Base-by-base conservation (phyloP, 2,113 vertebrate species). In the Poeciliopsis turrubarensis region DNA sequence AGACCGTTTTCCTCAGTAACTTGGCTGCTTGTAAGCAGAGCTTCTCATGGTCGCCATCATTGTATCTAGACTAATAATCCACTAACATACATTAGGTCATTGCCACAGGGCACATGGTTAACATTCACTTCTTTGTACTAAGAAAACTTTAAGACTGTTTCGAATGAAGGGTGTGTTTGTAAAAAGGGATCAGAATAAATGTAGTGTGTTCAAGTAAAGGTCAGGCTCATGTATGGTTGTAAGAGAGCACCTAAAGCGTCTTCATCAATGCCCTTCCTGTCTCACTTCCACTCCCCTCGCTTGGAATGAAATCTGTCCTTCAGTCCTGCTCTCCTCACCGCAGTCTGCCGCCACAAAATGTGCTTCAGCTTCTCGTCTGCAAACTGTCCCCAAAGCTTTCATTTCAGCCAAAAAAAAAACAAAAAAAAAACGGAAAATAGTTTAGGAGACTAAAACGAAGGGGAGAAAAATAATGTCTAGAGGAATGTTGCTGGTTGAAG, bases 201-300 rank as follows among this genome's bases (percentile, higher is more conserved):
- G 72, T 72, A 60, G 70, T 81, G 72, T 81, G 73, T 89, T 85
- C 76, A 82, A 89, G 85, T 90, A 90, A 89, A 86, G 88, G 80
- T 88, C 82, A 81, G 73, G 63, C 64, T 75, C 82, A 65, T 69
- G 47, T 67, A 69, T 41, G 75, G 70, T 70, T 51, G 63, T 77
- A 44, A 26, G 47, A 70, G 67, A 78, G 79, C 70, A 79, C 70
- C 73, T 25, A 54, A 65, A 81, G 60, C 11, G 8, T 68, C 44
- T 77, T 73, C 29, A 72, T 78, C 69, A 65, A 72, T 37, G 60
- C 68, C 61, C 62, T 31, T 70, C 67, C 67, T 70, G 63, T 79
- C 32, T 85, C 68, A 77, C 79, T 47, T 88, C 78, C 76, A 81
- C 72, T 47, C 17, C 78, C 71, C 64, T 75, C 51, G 60, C 32